Conservation (phyloP, 2,797 vertebrate species). For the Xiphophorus birchmanni region DNA sequence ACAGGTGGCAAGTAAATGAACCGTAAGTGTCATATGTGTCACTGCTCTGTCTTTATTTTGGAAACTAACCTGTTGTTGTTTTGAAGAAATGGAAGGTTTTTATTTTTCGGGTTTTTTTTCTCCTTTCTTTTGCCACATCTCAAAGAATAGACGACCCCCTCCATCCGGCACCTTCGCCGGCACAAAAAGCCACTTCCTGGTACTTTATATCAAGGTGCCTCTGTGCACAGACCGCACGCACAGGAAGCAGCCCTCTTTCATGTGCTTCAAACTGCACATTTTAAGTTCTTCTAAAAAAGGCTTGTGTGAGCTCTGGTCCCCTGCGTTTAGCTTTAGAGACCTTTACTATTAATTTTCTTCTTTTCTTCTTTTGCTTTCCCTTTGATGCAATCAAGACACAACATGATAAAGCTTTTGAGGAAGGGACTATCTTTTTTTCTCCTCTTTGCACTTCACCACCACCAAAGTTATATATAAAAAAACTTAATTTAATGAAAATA, state of each 20-base stretch:
- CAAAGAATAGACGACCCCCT: conserved; percentile 47
- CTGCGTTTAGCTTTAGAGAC: conserved; percentile 37
- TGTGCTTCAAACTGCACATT: conserved; percentile 57
- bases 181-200: conserved; percentile 77
- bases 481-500: neutral
- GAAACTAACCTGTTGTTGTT: conserved; percentile 51
- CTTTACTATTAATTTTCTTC: conserved; percentile 5
- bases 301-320: conserved; percentile 41
- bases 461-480: neutral
- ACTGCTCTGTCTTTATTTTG: conserved; percentile 36
- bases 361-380: conserved; percentile 7
- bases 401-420: conserved; percentile 4
- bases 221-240: conserved; percentile 69
- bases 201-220: conserved; percentile 62
- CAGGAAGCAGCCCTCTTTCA: conserved; percentile 81
- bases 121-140: conserved; percentile 30
- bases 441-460: neutral
- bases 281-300: conserved; percentile 28
- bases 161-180: conserved; percentile 37
- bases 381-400: conserved; percentile 23
- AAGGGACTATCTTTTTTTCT: neutral
- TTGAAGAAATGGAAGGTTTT: conserved; percentile 56
- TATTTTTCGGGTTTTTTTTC: conserved; percentile 6
- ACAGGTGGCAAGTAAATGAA: conserved; percentile 41
- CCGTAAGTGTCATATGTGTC: conserved; percentile 27